Conservation (phyloP, 2,888 invertebrate genomes). For the Eurytoma adleriae region DNA sequence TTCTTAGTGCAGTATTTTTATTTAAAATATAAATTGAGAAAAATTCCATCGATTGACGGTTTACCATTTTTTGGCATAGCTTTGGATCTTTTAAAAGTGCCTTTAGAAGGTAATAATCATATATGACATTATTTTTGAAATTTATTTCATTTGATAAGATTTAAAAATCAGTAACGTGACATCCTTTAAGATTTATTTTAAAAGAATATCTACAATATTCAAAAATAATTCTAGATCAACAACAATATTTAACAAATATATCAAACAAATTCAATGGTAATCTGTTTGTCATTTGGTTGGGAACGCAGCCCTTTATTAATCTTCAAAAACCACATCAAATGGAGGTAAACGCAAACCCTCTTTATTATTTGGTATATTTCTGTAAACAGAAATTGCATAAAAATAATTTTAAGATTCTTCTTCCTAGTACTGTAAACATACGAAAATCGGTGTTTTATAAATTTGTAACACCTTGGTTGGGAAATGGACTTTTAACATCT, state of each 20-base stretch:
- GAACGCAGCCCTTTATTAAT: constrained; percentile 53
- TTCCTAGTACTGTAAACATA: constrained; percentile 75
- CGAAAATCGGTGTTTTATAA: constrained; percentile 76
- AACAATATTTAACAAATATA: constrained; percentile 55
- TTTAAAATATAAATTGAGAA: constrained; percentile 50
- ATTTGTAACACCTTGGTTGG: constrained; percentile 76
- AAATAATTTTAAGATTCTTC: constrained; percentile 65
- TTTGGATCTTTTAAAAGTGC: constrained; percentile 50
- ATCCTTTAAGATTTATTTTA: too few relatives aligned
- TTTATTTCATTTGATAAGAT: neutral
- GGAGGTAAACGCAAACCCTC: constrained; percentile 58
- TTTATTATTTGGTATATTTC: neutral
- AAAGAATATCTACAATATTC: neutral
- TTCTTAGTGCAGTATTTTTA: constrained; percentile 1
- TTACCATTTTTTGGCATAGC: constrained; percentile 60
- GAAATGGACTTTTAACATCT: constrained; percentile 76
- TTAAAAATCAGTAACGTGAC: too few relatives aligned
- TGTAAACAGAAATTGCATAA: too few relatives aligned
- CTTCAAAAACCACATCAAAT: constrained; percentile 62
- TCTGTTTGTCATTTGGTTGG: constrained; percentile 58
- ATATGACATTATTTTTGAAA: neutral
- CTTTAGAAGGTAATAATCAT: constrained; percentile 39
- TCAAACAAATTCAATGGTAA: constrained; percentile 57
- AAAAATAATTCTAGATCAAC: constrained; percentile 57
- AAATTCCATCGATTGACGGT: neutral